Evolutionary conservation across 1,140 invertebrate genomes (phyloP).

Genomic region (Bombus waltoni): DNA sequence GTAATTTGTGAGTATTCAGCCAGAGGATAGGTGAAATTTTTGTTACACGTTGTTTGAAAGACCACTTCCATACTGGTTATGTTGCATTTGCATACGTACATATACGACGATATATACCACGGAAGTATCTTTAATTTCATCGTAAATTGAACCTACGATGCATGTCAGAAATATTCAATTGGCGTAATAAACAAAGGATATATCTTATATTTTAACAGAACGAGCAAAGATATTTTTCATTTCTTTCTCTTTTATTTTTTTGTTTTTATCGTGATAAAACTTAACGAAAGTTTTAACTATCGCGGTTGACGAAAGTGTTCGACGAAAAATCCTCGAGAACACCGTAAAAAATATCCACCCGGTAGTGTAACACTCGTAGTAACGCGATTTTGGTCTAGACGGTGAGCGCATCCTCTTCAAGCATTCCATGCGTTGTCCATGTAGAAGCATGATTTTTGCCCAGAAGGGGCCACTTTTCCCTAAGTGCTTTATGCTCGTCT

Average conservation of each 20-base stretch:
- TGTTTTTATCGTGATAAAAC: background rate
- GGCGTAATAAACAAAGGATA: background rate
- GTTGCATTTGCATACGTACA: background rate
- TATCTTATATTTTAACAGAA: too few relatives aligned
- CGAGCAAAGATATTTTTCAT: background rate
- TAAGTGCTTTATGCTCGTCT: background rate
- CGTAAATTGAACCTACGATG: background rate
- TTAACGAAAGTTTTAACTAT: too few relatives aligned
- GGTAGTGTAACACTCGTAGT: background rate
- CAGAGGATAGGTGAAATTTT: background rate
- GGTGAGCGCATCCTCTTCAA: too few relatives aligned
- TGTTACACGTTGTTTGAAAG: background rate
- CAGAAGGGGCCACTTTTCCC: background rate
- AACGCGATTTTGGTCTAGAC: background rate
- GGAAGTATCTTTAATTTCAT: background rate
- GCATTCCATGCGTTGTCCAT: background rate
- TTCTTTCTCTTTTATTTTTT: background rate
- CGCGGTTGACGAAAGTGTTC: too few relatives aligned
- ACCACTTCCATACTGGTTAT: background rate
- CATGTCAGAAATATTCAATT: background rate
- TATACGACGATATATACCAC: too few relatives aligned
- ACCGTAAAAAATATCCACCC: background rate
- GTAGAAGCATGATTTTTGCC: slow-evolving; percentile 1
- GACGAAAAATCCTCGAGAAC: background rate
- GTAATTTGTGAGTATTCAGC: background rate